These are phyloP conservation scores for Eupsittula cactorum DNA, from an alignment of 2,113 vertebrate genomes.

Conservation along the genomic window DNA sequence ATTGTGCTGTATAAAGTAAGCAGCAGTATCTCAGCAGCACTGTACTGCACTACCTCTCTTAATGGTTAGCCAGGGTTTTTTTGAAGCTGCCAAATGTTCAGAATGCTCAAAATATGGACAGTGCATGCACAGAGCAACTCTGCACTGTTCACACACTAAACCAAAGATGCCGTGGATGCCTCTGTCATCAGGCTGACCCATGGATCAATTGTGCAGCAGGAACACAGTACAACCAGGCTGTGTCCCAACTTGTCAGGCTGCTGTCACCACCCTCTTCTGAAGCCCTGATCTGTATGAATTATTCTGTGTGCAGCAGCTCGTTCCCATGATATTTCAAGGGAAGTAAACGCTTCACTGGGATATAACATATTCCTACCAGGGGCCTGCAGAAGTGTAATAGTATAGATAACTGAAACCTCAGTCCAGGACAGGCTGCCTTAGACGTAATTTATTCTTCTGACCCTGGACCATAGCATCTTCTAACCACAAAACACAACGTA, in stretches of 20 bases:
- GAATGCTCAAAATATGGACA: fast-evolving
- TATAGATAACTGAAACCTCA: neutral
- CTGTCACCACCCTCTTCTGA: neutral
- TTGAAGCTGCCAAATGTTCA: neutral
- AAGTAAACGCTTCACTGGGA: neutral
- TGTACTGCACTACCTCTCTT: neutral
- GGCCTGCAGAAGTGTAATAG: neutral
- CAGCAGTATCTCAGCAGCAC: neutral
- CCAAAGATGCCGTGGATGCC: neutral
- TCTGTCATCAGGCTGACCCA: neutral
- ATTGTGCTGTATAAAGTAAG: neutral
- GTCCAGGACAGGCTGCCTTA: neutral
- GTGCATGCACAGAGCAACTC: neutral
- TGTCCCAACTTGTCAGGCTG: neutral
- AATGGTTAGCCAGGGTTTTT: neutral
- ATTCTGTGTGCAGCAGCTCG: neutral
- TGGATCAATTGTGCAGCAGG: neutral
- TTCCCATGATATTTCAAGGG: neutral
- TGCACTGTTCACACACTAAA: neutral
- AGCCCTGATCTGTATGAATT: neutral
- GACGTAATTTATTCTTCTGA: neutral
- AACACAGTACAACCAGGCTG: neutral
- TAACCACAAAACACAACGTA: neutral
- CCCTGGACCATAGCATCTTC: neutral
- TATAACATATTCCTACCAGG: neutral